Percentiles rank a stretch among this genome's conserved stretches.
Conservation (phyloP, 2,888 invertebrate species). For the Onthophagus sagittarius region DNA sequence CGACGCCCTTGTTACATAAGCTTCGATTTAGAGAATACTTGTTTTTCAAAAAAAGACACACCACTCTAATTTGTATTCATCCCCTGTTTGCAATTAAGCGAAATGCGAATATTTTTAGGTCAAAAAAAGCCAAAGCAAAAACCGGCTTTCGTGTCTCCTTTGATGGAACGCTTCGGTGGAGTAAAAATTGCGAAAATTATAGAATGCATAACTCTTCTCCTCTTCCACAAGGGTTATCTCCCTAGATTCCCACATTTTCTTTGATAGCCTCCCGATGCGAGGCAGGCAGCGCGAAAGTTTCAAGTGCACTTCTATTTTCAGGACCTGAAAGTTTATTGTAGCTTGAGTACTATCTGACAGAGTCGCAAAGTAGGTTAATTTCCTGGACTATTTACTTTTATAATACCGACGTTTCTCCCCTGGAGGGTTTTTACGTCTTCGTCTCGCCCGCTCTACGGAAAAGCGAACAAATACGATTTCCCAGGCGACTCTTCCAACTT, state of each 20-base stretch:
- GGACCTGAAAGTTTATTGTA: constrained; percentile 9
- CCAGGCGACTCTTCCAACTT: not conserved
- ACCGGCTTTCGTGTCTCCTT: not conserved
- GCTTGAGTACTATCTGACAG: constrained; percentile 10
- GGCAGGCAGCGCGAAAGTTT: constrained; percentile 5
- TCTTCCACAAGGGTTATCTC: not conserved
- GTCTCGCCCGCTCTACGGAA: not conserved
- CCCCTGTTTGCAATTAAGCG: not conserved
- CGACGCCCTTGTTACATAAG: constrained; percentile 29
- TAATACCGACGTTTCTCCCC: constrained; percentile 4
- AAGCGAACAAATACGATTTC: not conserved
- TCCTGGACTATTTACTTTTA: constrained; percentile 11
- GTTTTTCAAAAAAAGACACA: not conserved
- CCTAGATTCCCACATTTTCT: constrained; percentile 1
- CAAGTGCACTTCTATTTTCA: constrained; percentile 9
- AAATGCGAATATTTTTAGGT: not conserved
- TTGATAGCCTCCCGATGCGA: constrained; percentile 10
- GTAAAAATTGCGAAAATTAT: not conserved
- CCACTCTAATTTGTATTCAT: not conserved
- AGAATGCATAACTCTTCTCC: not conserved
- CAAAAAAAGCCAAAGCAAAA: not conserved
- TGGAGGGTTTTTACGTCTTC: constrained; percentile 10
- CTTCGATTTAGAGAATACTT: constrained; percentile 25
- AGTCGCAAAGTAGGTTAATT: constrained; percentile 12
- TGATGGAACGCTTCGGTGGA: not conserved